Conservation (phyloP, 2,888 invertebrate genomes). For the Scrobipalpa costella region DNA sequence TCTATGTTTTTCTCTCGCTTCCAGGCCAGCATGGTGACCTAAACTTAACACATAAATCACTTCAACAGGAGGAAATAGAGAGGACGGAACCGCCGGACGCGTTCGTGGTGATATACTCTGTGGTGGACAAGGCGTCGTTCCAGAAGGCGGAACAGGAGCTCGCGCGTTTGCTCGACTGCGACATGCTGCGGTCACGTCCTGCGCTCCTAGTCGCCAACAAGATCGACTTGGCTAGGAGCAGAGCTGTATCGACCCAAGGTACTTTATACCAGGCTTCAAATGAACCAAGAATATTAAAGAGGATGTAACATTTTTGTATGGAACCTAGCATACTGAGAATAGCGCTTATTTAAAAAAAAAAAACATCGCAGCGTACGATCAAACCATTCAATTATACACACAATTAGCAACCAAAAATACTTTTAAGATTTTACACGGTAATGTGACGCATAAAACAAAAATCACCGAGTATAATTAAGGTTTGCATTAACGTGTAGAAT, state of each 20-base stretch:
- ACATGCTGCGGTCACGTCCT: constrained; percentile 88
- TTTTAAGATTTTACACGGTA: no score
- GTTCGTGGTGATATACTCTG: constrained; percentile 94
- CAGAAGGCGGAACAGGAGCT: constrained; percentile 91
- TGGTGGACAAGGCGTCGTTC: constrained; percentile 94
- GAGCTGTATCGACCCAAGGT: constrained; percentile 94
- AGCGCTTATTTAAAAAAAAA: no score
- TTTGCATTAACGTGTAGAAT: no score
- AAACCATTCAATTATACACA: no score
- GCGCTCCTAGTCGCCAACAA: constrained; percentile 96
- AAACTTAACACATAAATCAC: neutral
- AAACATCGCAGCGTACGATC: no score
- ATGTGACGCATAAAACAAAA: no score
- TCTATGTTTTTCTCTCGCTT: no score
- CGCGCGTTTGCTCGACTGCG: constrained; percentile 88
- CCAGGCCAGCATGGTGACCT: neutral
- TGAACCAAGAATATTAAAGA: neutral
- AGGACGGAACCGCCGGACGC: constrained; percentile 88
- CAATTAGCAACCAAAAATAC: no score
- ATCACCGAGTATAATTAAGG: no score
- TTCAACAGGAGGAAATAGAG: constrained; percentile 86
- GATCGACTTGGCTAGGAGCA: constrained; percentile 94
- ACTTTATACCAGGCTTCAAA: neutral
- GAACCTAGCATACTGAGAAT: no score
- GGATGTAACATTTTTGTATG: no score